Base-by-base conservation (phyloP, 2,888 invertebrate genomes). In the Xiphydria camelus region DNA sequence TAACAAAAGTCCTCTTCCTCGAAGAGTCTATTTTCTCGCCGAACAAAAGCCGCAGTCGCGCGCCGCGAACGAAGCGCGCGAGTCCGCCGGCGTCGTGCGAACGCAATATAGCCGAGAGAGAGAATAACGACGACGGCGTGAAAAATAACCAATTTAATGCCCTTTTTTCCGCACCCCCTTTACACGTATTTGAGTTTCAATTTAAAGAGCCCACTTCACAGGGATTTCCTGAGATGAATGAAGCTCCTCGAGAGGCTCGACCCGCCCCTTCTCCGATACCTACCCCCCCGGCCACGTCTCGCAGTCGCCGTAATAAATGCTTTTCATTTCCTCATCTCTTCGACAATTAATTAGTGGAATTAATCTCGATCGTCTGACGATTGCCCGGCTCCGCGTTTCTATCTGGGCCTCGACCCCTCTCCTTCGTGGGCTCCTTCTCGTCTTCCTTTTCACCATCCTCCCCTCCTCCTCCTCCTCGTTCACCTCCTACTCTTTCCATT, bases 161-260 rank as follows among this genome's bases (percentile, higher is more conserved):
- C 20, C 29, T 29, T 29, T 29, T 29, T 29, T 14, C 12, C 29
- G 29, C 29, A 7, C 29, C 14, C 12, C 29, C 23, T 26, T 36
- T 4, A 7, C 4, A 35, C 41, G 50, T 57, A 42, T 52, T 59
- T 51, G 38, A 45, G 46, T 54, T 57, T 51, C 51, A 59, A 57
- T 59, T 57, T 47, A 49, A 56, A 56, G 52, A 41, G 45, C 25
- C 45, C 43, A 46, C 49, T 55, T 49, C 38, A 22, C 18, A 18
- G 39, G 40, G 44, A 50, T 57, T 47, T 32, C 23, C 19, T 18
- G 40, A 49, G 45, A 52, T 47, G 52, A 55, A 56, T 59, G 41
- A 50, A 50, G 45, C 40, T 14, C 18, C 47, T 38, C 42, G 29
- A 46, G 19, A 10, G 17, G 12, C 34, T 18, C n/a, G 19, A 34